phyloP scores from a whole-genome alignment of 2,113 vertebrate genomes.

The Leptobrachium ailaonicum region DNA sequence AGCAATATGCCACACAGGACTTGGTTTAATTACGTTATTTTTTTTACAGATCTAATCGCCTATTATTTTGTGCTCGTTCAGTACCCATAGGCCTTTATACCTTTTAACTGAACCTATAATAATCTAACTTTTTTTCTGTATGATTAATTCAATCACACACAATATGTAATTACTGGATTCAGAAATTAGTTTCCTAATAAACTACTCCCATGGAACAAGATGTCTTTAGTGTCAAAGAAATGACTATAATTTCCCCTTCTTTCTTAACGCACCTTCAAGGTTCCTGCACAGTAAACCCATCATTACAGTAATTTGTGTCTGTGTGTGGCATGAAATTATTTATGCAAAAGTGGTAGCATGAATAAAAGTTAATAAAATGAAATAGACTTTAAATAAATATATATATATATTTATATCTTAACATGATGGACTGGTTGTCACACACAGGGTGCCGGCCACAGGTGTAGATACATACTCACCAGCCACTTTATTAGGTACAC shows the following conservation, averaged over 20 bases:
- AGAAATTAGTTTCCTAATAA: background rate
- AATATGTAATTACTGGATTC: slow-evolving; percentile 1
- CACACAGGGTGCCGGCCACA: no score
- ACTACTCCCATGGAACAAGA: slow-evolving; percentile 15
- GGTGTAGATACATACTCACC: no score
- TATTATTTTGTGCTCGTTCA: slow-evolving; percentile 1
- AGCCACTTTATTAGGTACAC: no score
- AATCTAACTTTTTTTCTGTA: background rate
- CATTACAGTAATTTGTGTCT: background rate
- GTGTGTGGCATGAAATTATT: slow-evolving; percentile 24
- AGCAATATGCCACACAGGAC: slow-evolving; percentile 19
- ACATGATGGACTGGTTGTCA: no score
- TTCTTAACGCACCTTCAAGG: background rate
- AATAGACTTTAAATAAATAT: no score
- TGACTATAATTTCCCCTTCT: background rate
- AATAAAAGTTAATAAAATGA: no score
- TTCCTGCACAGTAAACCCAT: background rate
- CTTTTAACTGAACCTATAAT: slow-evolving; percentile 16
- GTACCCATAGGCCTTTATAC: slow-evolving; percentile 17
- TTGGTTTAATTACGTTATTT: background rate
- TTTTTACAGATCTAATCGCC: background rate
- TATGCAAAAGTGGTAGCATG: background rate
- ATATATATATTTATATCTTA: no score
- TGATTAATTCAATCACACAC: slow-evolving; percentile 17
- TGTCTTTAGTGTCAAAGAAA: background rate